phyloP scores from a whole-genome alignment of 2,888 invertebrate genomes.

The Hylaea fasciaria region DNA sequence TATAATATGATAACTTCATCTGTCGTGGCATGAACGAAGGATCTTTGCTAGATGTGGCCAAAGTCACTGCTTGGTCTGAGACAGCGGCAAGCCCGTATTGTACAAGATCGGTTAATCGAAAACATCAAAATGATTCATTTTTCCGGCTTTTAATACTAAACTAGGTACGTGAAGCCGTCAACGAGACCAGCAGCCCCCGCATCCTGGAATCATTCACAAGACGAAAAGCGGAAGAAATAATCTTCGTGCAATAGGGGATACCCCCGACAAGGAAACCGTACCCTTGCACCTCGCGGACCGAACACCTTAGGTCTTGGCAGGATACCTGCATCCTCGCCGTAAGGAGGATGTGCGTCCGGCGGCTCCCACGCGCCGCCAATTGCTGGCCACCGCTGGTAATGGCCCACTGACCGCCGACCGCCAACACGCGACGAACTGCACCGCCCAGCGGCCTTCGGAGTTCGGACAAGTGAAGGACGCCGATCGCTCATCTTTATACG shows the following conservation, averaged over 20 bases:
- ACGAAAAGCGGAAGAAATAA: background rate
- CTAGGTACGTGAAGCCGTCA: no score
- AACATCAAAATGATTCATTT: no score
- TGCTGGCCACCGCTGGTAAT: constrained; percentile 30
- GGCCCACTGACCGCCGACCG: constrained; percentile 40
- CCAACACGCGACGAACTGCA: constrained; percentile 22
- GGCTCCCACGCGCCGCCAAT: constrained; percentile 46
- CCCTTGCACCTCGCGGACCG: constrained; percentile 11
- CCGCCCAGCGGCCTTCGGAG: constrained; percentile 28
- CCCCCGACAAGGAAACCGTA: constrained; percentile 4
- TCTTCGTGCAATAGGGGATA: background rate
- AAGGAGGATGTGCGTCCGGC: constrained; percentile 80
- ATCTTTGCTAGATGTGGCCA: no score
- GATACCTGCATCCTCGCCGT: constrained; percentile 72
- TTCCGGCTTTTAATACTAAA: no score
- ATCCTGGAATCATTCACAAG: no score
- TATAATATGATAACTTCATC: no score
- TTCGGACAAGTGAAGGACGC: constrained; percentile 33
- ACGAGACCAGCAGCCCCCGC: no score
- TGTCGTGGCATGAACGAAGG: no score
- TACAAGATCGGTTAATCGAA: no score
- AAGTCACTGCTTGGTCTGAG: no score
- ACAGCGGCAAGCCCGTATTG: no score
- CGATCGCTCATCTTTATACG: constrained; percentile 25
- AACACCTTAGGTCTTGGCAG: constrained; percentile 49